These are phyloP conservation scores for Meiosimyza decipiens DNA, from an alignment of 2,888 invertebrate genomes.

Conservation along the genomic window DNA sequence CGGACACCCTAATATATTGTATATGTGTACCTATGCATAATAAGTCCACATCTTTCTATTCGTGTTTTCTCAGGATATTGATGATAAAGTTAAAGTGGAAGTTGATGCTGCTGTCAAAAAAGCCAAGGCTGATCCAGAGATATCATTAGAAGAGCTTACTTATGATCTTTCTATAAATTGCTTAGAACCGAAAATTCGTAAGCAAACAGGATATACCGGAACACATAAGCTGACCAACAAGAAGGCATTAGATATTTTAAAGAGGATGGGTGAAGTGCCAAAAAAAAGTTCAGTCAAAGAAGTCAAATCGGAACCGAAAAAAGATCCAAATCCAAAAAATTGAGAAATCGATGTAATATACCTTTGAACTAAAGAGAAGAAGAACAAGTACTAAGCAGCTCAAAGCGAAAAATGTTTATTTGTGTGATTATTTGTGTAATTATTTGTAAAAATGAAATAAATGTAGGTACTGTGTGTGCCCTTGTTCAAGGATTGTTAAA, in stretches of 20 bases:
- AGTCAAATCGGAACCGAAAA: neutral
- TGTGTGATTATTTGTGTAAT: too few species aligned
- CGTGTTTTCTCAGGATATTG: conserved; percentile 76
- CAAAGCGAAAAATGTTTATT: too few species aligned
- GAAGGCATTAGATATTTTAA: conserved; percentile 10
- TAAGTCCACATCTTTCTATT: neutral
- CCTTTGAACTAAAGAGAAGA: neutral
- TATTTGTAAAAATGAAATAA: too few species aligned
- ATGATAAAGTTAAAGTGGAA: conserved; percentile 79
- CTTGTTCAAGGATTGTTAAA: too few species aligned
- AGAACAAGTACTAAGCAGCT: neutral
- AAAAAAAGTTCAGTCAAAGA: conserved; percentile 2
- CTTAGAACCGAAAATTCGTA: conserved; percentile 74
- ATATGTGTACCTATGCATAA: too few species aligned
- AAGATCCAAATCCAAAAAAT: neutral
- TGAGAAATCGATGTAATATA: too few species aligned
- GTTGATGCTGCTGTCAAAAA: conserved; percentile 82
- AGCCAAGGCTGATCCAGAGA: conserved; percentile 80
- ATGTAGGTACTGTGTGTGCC: too few species aligned
- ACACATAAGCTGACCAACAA: conserved; percentile 45
- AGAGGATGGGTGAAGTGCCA: conserved; percentile 28
- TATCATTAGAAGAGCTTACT: conserved; percentile 78
- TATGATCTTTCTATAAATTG: conserved; percentile 80
- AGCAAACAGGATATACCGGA: conserved; percentile 53
- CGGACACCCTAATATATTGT: too few species aligned